Base-by-base conservation (phyloP, 2,113 vertebrate species). In the Tupaia chinensis region DNA sequence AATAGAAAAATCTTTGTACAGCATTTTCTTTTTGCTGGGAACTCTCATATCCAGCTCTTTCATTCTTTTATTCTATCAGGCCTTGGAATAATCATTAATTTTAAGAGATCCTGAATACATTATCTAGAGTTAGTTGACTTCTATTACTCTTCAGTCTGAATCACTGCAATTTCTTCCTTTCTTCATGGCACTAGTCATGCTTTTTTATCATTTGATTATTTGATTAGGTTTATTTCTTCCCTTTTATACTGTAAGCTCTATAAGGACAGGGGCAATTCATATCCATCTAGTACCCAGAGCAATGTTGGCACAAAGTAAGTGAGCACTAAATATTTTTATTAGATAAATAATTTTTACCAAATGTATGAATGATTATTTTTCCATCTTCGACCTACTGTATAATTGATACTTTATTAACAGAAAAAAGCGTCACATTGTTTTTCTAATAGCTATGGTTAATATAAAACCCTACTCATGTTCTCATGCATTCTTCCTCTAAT, bases 331-430 rank as follows among this genome's bases (percentile, higher is more conserved):
- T 65, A 56, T 86, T 79, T 87, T 95, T 66, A 86, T 7, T 32
- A 84, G 78, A 34, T 65, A 85, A 95, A 86, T 88, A 0, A 73
- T 79, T 86, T 69, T 34, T 34, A 90, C 8, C 3, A 77, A 91
- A 68, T 4, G 11, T 74, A 13, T 54, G 27, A 54, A 19, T 61
- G 34, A 74, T 53, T 32, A 58, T 70, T 81, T 81, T 25, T 12
- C 88, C 0, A 92, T 44, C 14, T 92, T 63, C 17, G 7, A 44
- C 29, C 58, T 70, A 60, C 2, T 74, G 7, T 85, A 85, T 91
- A 20, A 88, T 44, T 88, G 20, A 58, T 92, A 92, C 65, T 94
- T 74, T 68, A 79, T 53, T 90, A 54, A 54, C 72, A 81, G 22
- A 19, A 83, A 83, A 87, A 87, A 69, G 60, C 0, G 7, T 56